Evolutionary conservation across 2,113 vertebrate species (phyloP).

Genomic region (Platichthys flesus): DNA sequence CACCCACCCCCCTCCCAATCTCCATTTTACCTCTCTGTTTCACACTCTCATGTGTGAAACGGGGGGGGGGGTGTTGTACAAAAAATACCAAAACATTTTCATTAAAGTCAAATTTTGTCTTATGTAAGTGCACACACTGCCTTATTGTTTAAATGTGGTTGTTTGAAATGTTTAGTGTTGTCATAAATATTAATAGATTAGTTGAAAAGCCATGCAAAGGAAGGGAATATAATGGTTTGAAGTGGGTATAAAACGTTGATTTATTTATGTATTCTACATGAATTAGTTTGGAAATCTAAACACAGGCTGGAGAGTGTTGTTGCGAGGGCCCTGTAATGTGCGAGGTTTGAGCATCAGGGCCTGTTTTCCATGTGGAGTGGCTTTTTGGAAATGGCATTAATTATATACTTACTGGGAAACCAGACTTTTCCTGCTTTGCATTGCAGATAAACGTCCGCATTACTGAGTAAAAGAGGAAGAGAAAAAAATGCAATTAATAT

Average conservation of each 20-base stretch:
- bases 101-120: constrained; percentile 72
- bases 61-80: constrained; percentile 40
- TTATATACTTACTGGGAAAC: constrained; percentile 84
- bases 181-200: constrained; percentile 88
- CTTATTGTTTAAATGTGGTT: constrained; percentile 82
- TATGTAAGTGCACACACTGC: constrained; percentile 69
- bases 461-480: constrained; percentile 53
- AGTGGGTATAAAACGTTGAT: constrained; percentile 84
- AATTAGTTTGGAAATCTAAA: constrained; percentile 87
- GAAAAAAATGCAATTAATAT: constrained; percentile 77
- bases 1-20: constrained; percentile 53
- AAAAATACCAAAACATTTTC: constrained; percentile 54
- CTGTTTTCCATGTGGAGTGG: constrained; percentile 85
- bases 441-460: constrained; percentile 82
- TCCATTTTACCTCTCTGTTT: constrained; percentile 34
- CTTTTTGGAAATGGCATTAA: constrained; percentile 87
- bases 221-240: constrained; percentile 81
- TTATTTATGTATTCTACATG: constrained; percentile 88
- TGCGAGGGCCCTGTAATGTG: constrained; percentile 75
- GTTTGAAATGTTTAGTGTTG: constrained; percentile 85
- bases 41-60: too few relatives aligned
- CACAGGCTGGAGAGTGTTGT: constrained; percentile 81
- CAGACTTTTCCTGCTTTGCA: constrained; percentile 83
- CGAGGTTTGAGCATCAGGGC: constrained; percentile 73
- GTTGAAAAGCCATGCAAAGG: constrained; percentile 80